Evolutionary conservation across 2,797 vertebrate species (phyloP).

Genomic region (Ctenopoma kingsleyae): DNA sequence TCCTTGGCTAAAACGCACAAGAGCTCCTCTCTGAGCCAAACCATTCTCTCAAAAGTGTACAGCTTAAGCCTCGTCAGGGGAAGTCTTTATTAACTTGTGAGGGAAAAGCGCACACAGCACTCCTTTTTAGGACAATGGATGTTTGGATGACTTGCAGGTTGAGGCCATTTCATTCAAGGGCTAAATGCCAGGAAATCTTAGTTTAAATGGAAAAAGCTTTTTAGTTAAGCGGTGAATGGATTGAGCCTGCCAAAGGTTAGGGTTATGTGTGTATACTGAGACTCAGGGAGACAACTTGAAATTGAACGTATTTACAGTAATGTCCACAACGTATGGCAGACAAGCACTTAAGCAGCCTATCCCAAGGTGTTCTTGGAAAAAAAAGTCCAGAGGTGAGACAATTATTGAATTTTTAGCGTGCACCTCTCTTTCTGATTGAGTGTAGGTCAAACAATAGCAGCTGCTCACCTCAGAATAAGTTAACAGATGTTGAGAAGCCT

Average conservation of each 20-base stretch:
- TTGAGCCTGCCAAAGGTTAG: constrained; percentile 37
- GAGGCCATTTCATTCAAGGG: constrained; percentile 62
- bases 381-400: constrained; percentile 33
- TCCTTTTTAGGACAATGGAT: constrained; percentile 77
- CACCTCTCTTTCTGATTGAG: constrained; percentile 22
- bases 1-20: constrained; percentile 70
- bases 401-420: constrained; percentile 25
- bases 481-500: constrained; percentile 60
- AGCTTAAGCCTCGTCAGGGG: constrained; percentile 60
- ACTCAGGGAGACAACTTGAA: constrained; percentile 44
- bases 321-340: constrained; percentile 44
- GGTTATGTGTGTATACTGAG: constrained; percentile 36
- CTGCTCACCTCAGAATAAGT: constrained; percentile 53
- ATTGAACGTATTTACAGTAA: constrained; percentile 53
- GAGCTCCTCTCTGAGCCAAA: constrained; percentile 64
- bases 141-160: constrained; percentile 70
- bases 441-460: constrained; percentile 49
- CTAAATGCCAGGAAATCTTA: constrained; percentile 46
- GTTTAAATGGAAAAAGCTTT: constrained; percentile 69
- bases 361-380: constrained; percentile 28
- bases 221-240: constrained; percentile 63
- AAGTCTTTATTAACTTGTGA: constrained; percentile 72
- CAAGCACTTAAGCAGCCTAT: constrained; percentile 39
- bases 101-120: constrained; percentile 41
- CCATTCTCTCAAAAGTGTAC: constrained; percentile 61